These are phyloP conservation scores for Plecturocebus donacophilus DNA, from an alignment of 2,113 vertebrate genomes.

Conservation along the genomic window DNA sequence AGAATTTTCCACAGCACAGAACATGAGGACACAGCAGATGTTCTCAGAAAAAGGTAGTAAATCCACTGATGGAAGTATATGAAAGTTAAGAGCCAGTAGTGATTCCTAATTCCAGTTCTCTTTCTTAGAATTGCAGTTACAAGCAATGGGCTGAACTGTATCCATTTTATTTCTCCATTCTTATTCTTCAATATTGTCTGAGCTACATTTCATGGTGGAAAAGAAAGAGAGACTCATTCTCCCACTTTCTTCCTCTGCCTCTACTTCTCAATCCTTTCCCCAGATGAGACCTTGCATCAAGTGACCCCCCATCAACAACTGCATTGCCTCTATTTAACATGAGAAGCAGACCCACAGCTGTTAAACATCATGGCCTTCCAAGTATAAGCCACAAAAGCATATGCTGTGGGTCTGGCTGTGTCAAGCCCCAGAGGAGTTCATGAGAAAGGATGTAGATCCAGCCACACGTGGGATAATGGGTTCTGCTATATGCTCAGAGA, in stretches of 20 bases:
- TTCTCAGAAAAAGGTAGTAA: neutral
- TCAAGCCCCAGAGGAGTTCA: neutral
- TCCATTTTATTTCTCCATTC: neutral
- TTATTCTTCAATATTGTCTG: neutral
- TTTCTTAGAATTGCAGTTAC: neutral
- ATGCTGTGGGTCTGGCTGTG: neutral
- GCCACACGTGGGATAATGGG: neutral
- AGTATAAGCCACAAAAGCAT: neutral
- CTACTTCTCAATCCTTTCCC: neutral
- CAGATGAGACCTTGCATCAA: neutral
- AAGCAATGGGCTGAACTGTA: neutral
- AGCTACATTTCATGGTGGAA: neutral
- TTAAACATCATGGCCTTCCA: neutral
- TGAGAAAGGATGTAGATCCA: neutral
- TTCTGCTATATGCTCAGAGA: neutral
- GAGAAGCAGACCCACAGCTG: neutral
- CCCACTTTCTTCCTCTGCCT: neutral
- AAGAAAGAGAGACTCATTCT: neutral
- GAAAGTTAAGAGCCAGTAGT: neutral
- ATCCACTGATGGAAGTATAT: neutral
- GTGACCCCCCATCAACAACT: accelerated
- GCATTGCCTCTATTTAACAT: neutral
- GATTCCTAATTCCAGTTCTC: neutral
- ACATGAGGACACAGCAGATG: neutral
- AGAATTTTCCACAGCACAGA: neutral